Conservation (phyloP, 1,140 invertebrate genomes). For the Riptortus pedestris region DNA sequence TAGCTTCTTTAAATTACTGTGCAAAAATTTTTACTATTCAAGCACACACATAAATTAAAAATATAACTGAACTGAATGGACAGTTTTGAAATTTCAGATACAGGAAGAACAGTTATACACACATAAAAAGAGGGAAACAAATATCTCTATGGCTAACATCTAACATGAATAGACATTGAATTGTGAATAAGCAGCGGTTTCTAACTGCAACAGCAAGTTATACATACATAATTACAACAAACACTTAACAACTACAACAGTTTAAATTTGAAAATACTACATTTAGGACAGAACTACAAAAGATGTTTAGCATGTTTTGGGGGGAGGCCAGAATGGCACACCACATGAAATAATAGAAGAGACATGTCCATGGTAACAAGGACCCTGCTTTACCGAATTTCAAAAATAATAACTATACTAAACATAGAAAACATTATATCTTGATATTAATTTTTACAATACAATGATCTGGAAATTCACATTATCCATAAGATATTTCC, state of each 20-base stretch:
- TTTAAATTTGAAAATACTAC: not conserved
- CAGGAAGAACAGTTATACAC: too few relatives aligned
- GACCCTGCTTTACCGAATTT: conserved; percentile 4
- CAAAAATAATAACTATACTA: too few relatives aligned
- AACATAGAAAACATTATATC: too few relatives aligned
- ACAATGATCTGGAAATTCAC: not conserved
- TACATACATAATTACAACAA: not conserved
- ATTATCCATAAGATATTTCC: not conserved
- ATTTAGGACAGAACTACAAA: not conserved
- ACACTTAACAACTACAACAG: conserved; percentile 2
- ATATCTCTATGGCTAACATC: too few relatives aligned
- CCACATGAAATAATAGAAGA: not conserved
- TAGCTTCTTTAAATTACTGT: too few relatives aligned
- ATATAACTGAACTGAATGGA: too few relatives aligned
- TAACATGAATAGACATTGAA: too few relatives aligned
- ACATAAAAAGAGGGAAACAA: too few relatives aligned
- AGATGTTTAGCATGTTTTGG: not conserved
- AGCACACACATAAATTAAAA: too few relatives aligned
- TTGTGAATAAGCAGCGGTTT: not conserved
- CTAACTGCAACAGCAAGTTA: not conserved
- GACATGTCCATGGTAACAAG: not conserved
- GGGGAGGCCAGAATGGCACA: not conserved
- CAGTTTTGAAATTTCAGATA: too few relatives aligned
- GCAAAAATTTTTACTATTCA: too few relatives aligned
- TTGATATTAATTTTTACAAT: not conserved